These are phyloP conservation scores for Setophaga petechia DNA, from an alignment of 2,113 vertebrate genomes.

Conservation along the genomic window DNA sequence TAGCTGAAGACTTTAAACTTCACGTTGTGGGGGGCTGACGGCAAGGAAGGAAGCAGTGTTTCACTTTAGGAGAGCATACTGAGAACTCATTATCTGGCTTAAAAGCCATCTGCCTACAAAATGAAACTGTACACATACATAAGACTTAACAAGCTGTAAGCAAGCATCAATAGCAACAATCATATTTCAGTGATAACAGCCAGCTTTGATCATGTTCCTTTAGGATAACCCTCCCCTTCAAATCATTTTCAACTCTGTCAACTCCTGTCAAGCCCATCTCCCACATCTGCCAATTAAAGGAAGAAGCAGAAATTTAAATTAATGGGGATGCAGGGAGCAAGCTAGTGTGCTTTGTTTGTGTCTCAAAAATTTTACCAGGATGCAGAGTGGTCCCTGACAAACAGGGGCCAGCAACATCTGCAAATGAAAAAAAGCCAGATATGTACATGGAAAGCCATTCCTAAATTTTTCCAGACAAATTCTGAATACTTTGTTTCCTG, in stretches of 20 bases:
- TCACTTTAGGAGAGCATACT: constrained; percentile 14
- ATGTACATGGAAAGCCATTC: background rate
- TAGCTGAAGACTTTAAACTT: constrained; percentile 10
- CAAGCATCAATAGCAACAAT: constrained; percentile 11
- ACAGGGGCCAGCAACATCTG: background rate
- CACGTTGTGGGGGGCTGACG: accelerated
- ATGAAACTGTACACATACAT: background rate
- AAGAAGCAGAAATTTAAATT: background rate
- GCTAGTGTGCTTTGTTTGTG: background rate
- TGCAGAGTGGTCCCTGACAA: background rate
- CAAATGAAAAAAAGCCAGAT: background rate
- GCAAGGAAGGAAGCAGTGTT: constrained; percentile 6
- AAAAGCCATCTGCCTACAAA: constrained; percentile 32
- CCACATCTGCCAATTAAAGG: background rate
- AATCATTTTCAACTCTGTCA: background rate
- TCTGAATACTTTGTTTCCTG: constrained; percentile 22
- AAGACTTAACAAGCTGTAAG: constrained; percentile 20
- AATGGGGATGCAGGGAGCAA: background rate
- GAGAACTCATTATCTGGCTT: background rate
- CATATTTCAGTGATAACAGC: background rate
- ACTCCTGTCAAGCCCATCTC: background rate
- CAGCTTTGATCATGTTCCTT: background rate
- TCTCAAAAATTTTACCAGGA: background rate
- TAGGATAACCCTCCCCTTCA: background rate
- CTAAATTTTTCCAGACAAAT: constrained; percentile 33